Evolutionary conservation across 2,113 vertebrate species (phyloP), one percentile per base, ranked within the genome.

Genomic region (Miniopterus natalensis): DNA sequence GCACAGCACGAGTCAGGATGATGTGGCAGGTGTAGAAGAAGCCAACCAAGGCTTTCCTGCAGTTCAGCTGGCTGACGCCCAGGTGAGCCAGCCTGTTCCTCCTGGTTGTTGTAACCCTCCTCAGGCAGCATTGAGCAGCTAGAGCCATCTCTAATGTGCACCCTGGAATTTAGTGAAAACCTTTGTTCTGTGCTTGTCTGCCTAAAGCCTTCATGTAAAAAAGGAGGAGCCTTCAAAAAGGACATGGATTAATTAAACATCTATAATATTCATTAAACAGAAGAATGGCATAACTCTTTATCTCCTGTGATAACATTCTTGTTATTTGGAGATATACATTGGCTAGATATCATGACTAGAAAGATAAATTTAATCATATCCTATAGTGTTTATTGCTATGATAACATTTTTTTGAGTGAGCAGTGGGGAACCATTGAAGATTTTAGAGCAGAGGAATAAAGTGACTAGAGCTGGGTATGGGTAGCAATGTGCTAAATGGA

Each of bases 51-150:
- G 99, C 21, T 99, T 99, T 14, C 99, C 99, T 84, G 99, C 99
- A 36, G 99, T 99, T 75, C 99, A 99, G 93, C 98, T 99, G 70
- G 99, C 99, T n/a, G 99, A 99, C 78, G 99, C 99, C 57, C 99
- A 99, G 99, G 99, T 99, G 95, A 95, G 97, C 27, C 23, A 65
- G 17, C 17, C 40, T 79, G 23, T 5, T 70, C 51, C 18, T 17
- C 49, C 17, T 15, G 71, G 65, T 31, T 11, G 2, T 55, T n/a
- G 3, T 53, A 8, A 4, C 25, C 3, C 4, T 68, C 20, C 7
- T 36, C 80, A 40, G 63, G 42, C 40, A 36, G 1, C 2, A 13
- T 3, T 21, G 25, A 57, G 49, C 21, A 51, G 15, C 20, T 80
- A 51, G 42, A 59, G 45, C 68, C 51, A 21, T 63, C 40, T 68